Percentiles rank a stretch among this genome's conserved stretches.
These are phyloP conservation scores for Ovis aries DNA, from an alignment of 2,113 vertebrate genomes.

Conservation along the genomic window ARS-UI_Ramb_v3.0 NC_056054.1:30965501-30966000, in stretches of 20 bases:
- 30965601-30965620: fast-evolving
- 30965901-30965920: not conserved
- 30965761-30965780: too few species aligned
- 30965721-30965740: not conserved
- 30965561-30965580: not conserved
- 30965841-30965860: not conserved
- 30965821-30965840: not conserved
- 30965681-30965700: not conserved
- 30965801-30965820: not conserved
- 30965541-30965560: not conserved
- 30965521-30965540: not conserved
- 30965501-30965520: not conserved
- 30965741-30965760: not conserved
- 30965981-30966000: fast-evolving
- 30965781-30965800: too few species aligned
- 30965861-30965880: not conserved
- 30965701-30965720: fast-evolving
- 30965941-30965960: not conserved
- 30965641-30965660: not conserved
- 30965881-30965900: not conserved
- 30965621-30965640: not conserved
- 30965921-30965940: not conserved
- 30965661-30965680: too few species aligned
- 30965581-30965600: not conserved
- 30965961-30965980: not conserved